Conservation (phyloP, 1,140 invertebrate genomes). For the Hyles euphorbiae region DNA sequence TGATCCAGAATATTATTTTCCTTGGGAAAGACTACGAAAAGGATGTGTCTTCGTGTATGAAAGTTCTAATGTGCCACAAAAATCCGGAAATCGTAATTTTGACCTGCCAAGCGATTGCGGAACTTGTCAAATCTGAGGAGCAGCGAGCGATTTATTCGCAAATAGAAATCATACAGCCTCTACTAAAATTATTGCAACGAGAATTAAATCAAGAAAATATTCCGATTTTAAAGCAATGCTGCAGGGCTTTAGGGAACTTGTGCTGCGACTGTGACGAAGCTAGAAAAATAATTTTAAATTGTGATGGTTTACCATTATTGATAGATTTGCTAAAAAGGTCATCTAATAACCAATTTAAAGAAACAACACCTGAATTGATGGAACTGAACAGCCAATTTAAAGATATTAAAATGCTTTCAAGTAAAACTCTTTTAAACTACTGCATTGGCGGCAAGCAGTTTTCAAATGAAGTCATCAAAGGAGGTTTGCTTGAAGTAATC, state of each 20-base stretch:
- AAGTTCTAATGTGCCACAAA: constrained; percentile 44
- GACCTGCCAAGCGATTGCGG: constrained; percentile 81
- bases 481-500: constrained; percentile 79
- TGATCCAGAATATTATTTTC: constrained; percentile 57
- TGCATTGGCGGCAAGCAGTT: constrained; percentile 84
- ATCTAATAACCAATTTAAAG: constrained; percentile 38
- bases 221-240: constrained; percentile 81
- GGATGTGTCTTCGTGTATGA: constrained; percentile 60
- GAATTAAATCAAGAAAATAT: constrained; percentile 61
- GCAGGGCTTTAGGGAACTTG: constrained; percentile 90
- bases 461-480: constrained; percentile 80
- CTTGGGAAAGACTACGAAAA: constrained; percentile 55
- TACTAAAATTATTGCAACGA: constrained; percentile 74
- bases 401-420: constrained; percentile 62
- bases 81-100: constrained; percentile 52
- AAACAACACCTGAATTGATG: constrained; percentile 26
- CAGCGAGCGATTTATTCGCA: constrained; percentile 81
- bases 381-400: constrained; percentile 18
- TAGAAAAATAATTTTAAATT: constrained; percentile 78
- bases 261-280: constrained; percentile 90
- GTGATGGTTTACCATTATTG: constrained; percentile 77
- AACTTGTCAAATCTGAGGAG: constrained; percentile 81
- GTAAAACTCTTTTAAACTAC: constrained; percentile 85
- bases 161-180: constrained; percentile 75
- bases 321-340: constrained; percentile 60